Percentiles rank a stretch among this genome's conserved stretches.
phyloP scores from a whole-genome alignment of 2,113 vertebrate species.

The Onychostruthus taczanowskii region DNA sequence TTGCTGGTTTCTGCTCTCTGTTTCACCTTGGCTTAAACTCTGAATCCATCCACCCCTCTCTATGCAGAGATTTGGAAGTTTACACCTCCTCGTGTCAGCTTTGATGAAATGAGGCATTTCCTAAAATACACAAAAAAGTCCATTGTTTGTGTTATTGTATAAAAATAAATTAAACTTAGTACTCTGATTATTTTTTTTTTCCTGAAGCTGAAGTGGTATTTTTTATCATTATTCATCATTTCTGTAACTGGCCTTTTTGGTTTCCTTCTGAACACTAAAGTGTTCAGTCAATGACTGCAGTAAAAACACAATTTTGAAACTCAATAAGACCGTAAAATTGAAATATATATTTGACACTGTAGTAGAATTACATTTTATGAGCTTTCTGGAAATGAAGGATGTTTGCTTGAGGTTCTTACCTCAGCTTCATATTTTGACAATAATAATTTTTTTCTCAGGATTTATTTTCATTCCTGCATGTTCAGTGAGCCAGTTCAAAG shows the following conservation, averaged over 20 bases:
- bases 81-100: neutral
- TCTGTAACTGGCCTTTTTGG: neutral
- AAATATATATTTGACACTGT: neutral
- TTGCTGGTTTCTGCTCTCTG: neutral
- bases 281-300: neutral
- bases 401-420: neutral
- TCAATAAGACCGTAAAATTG: neutral
- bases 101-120: neutral
- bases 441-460: neutral
- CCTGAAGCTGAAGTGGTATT: neutral
- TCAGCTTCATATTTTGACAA: neutral
- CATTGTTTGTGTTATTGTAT: neutral
- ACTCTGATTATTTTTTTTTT: neutral
- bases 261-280: neutral
- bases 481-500: neutral
- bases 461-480: neutral
- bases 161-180: slow-evolving; percentile 46
- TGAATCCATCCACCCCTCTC: neutral
- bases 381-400: neutral
- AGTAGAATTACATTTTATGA: neutral
- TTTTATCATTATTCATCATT: neutral
- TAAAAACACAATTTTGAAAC: neutral
- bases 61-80: neutral
- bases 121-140: neutral
- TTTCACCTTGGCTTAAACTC: neutral